phyloP scores from a whole-genome alignment of 2,888 invertebrate species.

The Endotricha flammealis region DNA sequence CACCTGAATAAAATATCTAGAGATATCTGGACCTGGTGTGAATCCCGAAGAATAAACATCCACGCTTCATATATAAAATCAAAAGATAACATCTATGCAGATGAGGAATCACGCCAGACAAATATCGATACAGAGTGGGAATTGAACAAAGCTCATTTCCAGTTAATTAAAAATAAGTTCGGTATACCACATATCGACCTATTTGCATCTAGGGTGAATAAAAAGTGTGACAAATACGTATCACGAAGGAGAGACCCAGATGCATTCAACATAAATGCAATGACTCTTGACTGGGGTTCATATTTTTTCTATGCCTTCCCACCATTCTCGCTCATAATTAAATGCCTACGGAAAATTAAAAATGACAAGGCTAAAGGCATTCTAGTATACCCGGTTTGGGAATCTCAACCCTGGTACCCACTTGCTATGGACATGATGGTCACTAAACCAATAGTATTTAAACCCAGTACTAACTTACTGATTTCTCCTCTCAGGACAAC shows the following conservation, averaged over 20 bases:
- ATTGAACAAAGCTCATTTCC: not conserved
- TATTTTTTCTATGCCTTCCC: conserved; percentile 3
- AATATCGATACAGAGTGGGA: conserved; percentile 5
- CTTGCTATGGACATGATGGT: not conserved
- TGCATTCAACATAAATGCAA: conserved; percentile 1
- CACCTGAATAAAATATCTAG: not conserved
- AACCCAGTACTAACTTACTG: not conserved
- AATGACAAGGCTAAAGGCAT: not conserved
- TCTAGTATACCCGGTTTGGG: no score
- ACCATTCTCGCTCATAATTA: not conserved
- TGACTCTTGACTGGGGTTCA: not conserved
- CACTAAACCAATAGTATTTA: not conserved
- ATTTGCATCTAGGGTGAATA: conserved; percentile 2
- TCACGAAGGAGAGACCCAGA: conserved; percentile 2
- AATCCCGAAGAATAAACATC: not conserved
- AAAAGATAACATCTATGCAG: not conserved
- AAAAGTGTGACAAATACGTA: not conserved
- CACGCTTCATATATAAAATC: not conserved
- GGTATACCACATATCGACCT: not conserved
- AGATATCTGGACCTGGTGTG: not conserved
- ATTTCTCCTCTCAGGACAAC: not conserved
- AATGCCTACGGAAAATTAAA: not conserved
- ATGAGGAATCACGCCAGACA: not conserved
- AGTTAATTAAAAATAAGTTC: not conserved
- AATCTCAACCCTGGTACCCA: no score